Evolutionary conservation across 1,140 invertebrate species (phyloP).

Genomic region (Zaprionus ghesquierei): DNA sequence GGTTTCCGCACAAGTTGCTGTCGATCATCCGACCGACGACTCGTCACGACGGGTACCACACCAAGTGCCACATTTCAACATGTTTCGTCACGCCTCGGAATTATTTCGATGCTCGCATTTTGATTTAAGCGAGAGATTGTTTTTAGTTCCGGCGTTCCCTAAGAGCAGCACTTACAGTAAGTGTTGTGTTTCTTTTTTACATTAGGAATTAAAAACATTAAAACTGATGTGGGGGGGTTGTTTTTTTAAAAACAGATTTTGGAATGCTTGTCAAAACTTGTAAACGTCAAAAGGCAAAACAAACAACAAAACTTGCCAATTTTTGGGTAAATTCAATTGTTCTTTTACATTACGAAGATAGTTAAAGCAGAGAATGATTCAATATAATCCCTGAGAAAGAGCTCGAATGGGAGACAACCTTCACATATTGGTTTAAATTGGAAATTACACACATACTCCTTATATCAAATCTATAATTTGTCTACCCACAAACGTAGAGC

Average conservation of each 20-base stretch:
- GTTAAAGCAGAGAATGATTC: not conserved
- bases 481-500: not conserved
- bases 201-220: constrained; percentile 15
- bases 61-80: constrained; percentile 62
- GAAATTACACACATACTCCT: no score
- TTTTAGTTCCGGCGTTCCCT: constrained; percentile 20
- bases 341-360: no score
- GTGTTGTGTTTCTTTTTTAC: constrained; percentile 9
- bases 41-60: constrained; percentile 37
- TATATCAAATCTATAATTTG: not conserved
- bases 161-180: constrained; percentile 16
- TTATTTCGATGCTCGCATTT: constrained; percentile 54
- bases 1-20: constrained; percentile 76
- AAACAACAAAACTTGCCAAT: constrained; percentile 31
- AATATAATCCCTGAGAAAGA: not conserved
- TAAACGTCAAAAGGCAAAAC: constrained; percentile 43
- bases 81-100: constrained; percentile 70
- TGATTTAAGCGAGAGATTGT: constrained; percentile 25
- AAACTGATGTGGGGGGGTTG: constrained; percentile 1
- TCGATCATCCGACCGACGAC: constrained; percentile 50
- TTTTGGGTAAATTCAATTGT: not conserved
- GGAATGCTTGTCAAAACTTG: constrained; percentile 42
- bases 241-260: constrained; percentile 35
- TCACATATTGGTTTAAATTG: not conserved
- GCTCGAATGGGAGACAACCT: not conserved